These are phyloP conservation scores for Nautilus pompilius DNA, from an alignment of 1,140 invertebrate genomes.

Conservation along the genomic window DNA sequence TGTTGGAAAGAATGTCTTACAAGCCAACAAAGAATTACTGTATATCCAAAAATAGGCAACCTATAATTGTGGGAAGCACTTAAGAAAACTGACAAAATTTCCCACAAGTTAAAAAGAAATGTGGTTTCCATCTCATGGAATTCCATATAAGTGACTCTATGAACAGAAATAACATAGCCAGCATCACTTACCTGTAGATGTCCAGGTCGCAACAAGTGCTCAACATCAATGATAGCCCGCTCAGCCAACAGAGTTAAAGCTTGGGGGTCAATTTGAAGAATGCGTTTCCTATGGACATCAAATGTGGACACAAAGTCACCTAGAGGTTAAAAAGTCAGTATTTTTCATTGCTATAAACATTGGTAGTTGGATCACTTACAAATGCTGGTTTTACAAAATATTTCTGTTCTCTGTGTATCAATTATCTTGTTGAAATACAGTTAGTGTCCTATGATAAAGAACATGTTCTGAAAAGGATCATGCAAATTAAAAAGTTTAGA, in stretches of 20 bases:
- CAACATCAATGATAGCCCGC: slow-evolving; percentile 53
- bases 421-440: background rate
- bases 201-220: slow-evolving; percentile 51
- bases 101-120: too few species aligned
- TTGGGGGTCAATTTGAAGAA: slow-evolving; percentile 47
- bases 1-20: too few species aligned
- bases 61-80: too few species aligned
- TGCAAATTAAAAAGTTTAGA: background rate
- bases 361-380: background rate
- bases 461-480: background rate
- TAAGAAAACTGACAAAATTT: too few species aligned
- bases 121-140: too few species aligned
- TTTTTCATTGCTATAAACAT: background rate
- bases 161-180: too few species aligned
- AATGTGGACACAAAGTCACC: slow-evolving; percentile 54
- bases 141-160: too few species aligned
- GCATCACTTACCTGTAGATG: slow-evolving; percentile 45
- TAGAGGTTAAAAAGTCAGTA: slow-evolving; percentile 13
- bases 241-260: slow-evolving; percentile 51
- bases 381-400: slow-evolving; percentile 2
- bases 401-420: background rate
- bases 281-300: slow-evolving; percentile 47
- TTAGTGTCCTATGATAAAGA: background rate
- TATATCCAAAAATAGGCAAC: too few species aligned
- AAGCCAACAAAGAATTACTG: too few species aligned